Percentiles rank a stretch among this genome's conserved stretches.
These are phyloP conservation scores for Amphimallon solstitiale DNA, from an alignment of 2,888 invertebrate genomes.

Conservation along the genomic window DNA sequence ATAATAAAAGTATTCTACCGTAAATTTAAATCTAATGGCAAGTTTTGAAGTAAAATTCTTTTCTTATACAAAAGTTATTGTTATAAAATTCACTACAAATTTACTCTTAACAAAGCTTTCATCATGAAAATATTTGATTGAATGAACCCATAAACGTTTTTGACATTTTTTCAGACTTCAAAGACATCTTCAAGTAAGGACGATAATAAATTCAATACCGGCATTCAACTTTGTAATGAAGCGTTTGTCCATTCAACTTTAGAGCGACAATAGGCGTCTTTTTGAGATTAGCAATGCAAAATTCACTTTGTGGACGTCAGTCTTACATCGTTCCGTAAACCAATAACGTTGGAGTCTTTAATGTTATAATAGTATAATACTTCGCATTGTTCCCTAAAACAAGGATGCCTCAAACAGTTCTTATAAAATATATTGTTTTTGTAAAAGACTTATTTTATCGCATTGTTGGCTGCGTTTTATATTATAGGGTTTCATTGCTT, in stretches of 20 bases:
- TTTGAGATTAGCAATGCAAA: constrained; percentile 42
- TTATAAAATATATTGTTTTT: constrained; percentile 14
- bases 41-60: too few species aligned
- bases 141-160: not conserved
- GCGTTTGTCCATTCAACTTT: constrained; percentile 39
- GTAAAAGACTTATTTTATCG: too few species aligned
- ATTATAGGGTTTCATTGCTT: too few species aligned
- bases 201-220: constrained; percentile 36
- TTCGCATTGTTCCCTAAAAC: constrained; percentile 18
- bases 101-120: too few species aligned
- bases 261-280: constrained; percentile 36
- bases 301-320: constrained; percentile 39
- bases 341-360: constrained; percentile 15
- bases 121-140: not conserved
- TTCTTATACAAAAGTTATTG: too few species aligned
- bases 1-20: too few species aligned
- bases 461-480: too few species aligned
- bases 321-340: constrained; percentile 36
- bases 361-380: constrained; percentile 9
- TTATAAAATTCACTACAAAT: too few species aligned
- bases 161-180: not conserved
- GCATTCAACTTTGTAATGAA: constrained; percentile 45
- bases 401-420: not conserved
- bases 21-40: too few species aligned
- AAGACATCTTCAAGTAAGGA: constrained; percentile 25